Evolutionary conservation across 2,797 vertebrate species (phyloP), one percentile per base, ranked within the genome.

Genomic region (Myotis pilosus): DNA sequence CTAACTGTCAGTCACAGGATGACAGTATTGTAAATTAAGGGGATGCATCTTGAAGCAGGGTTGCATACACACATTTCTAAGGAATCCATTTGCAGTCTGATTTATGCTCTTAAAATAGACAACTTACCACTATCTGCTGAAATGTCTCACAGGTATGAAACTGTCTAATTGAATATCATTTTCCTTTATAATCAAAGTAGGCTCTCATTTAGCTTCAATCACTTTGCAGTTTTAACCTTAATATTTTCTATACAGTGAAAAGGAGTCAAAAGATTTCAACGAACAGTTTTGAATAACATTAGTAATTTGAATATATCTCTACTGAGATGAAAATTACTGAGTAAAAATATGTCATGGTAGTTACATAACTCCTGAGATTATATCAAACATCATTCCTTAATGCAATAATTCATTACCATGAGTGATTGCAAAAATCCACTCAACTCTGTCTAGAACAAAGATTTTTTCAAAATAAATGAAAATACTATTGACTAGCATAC

Each of bases 171-270:
- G 96, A 97, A 80, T 87, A 95, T 95, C 91, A 97, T 95, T 97
- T 97, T 96, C 95, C 82, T 97, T 97, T 95, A 95, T 92, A 97
- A 96, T 96, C 94, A 96, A 96, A 96, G 89, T 87, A 95, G 72
- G 74, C 36, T 96, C 71, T 92, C 95, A 82, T 87, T 96, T 95
- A 96, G 92, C 96, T 96, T 97, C 96, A 97, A 96, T 97, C 96
- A 97, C 89, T 97, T 81, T 89, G 89, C 84, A 92, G 92, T 91
- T 94, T 96, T 96, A 95, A 96, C 95, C 87, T 97, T 96, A 97
- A 93, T 97, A 96, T 97, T 97, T 97, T 96, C 95, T 95, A 97
- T 97, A 97, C 81, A 96, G 94, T 94, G 91, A 96, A 96, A 96
- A 96, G 2, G 78, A 97, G 89, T 97, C 94, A 97, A 97, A 97